Conservation (phyloP, 2,113 vertebrate genomes). For the Pseudopodoces humilis region DNA sequence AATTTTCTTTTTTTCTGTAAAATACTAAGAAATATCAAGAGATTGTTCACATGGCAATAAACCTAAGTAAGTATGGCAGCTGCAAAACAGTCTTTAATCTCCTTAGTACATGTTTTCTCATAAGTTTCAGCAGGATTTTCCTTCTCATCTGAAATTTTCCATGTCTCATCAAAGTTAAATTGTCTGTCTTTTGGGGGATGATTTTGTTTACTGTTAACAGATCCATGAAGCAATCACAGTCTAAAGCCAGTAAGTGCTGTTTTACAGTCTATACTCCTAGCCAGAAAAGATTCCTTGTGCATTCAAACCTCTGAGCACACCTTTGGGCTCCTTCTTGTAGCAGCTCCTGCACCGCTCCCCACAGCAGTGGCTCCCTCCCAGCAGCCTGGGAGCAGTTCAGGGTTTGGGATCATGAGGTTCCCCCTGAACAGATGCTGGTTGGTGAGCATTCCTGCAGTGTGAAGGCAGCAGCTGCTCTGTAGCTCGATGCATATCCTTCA, state of each 20-base stretch:
- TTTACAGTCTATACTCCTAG: neutral
- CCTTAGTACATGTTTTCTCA: neutral
- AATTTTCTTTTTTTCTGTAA: neutral
- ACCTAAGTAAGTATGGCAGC: neutral
- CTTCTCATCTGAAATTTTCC: neutral
- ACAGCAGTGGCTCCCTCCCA: neutral
- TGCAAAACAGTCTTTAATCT: neutral
- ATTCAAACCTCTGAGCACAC: neutral
- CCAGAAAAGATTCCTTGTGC: neutral
- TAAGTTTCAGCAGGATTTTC: neutral
- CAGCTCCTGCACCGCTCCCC: neutral
- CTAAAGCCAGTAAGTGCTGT: neutral
- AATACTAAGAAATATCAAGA: neutral
- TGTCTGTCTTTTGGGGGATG: neutral
- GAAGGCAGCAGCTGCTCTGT: neutral
- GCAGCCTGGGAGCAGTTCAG: neutral
- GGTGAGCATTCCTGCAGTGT: neutral
- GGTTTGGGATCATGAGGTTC: neutral
- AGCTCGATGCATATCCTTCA: neutral
- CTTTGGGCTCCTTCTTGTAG: neutral
- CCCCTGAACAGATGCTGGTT: neutral
- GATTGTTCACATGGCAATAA: constrained; percentile 9
- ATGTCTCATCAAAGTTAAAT: neutral
- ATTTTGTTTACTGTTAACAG: neutral
- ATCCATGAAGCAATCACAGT: neutral